Conservation (phyloP, 2,797 vertebrate genomes). For the Sphenodon punctatus region DNA sequence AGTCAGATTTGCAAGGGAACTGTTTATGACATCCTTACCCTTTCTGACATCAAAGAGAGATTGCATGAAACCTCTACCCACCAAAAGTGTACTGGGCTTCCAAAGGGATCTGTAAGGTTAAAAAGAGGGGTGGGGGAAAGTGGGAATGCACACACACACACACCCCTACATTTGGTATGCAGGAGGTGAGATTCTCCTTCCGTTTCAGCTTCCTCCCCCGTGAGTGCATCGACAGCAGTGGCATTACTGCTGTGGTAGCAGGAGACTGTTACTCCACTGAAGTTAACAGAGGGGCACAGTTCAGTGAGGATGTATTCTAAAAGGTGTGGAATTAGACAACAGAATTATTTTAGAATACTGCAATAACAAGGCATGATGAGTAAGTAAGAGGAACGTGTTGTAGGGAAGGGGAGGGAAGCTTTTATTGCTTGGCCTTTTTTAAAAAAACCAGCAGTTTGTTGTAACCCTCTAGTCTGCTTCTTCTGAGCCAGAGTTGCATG, state of each 20-base stretch:
- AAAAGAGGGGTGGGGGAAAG: too few relatives aligned
- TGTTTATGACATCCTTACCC: background rate
- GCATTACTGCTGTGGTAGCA: too few relatives aligned
- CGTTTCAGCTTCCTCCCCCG: too few relatives aligned
- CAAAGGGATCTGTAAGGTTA: too few relatives aligned
- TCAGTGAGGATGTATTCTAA: slow-evolving; percentile 17
- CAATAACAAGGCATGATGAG: slow-evolving; percentile 27
- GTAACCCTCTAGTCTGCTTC: slow-evolving; percentile 46
- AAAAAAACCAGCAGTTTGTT: slow-evolving; percentile 46
- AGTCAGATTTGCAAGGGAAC: background rate
- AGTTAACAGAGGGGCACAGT: background rate
- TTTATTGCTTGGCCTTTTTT: slow-evolving; percentile 10
- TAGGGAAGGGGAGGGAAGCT: background rate
- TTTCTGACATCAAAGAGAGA: slow-evolving; percentile 47
- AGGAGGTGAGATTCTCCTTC: too few relatives aligned
- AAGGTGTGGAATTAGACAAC: slow-evolving; percentile 54
- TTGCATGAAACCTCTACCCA: slow-evolving; percentile 9
- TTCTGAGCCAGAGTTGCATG: slow-evolving; percentile 31
- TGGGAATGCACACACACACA: background rate
- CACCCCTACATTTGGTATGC: too few relatives aligned
- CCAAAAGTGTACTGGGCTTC: too few relatives aligned
- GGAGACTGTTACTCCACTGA: too few relatives aligned
- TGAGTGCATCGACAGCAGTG: too few relatives aligned
- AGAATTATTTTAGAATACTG: slow-evolving; percentile 56
- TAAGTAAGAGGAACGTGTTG: background rate